phyloP scores from a whole-genome alignment of 2,797 vertebrate genomes.

The Coranthus polyacanthus region DNA sequence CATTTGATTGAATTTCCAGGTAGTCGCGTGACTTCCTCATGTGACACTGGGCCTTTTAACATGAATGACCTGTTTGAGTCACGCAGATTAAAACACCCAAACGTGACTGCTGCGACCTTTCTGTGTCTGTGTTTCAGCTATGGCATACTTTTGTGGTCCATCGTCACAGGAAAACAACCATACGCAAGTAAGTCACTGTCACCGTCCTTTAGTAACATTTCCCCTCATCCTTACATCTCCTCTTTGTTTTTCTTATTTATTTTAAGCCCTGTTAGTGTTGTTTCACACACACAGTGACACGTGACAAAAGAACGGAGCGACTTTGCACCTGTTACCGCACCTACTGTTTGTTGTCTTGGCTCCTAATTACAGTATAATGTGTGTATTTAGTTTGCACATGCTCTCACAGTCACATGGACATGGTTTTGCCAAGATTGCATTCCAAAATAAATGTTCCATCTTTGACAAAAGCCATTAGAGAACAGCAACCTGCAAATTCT shows the following conservation, averaged over 20 bases:
- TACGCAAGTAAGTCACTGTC: slow-evolving; percentile 79
- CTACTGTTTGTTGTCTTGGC: neutral
- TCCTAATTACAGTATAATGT: neutral
- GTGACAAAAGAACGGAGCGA: too few relatives aligned
- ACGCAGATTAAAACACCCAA: neutral
- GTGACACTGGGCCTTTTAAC: neutral
- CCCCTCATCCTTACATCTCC: neutral
- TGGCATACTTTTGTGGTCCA: slow-evolving; percentile 83
- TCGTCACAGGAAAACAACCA: slow-evolving; percentile 77
- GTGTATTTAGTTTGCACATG: too few relatives aligned
- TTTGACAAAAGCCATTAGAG: too few relatives aligned
- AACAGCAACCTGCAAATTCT: too few relatives aligned
- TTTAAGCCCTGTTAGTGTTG: neutral
- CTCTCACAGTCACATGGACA: too few relatives aligned
- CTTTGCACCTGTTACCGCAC: neutral
- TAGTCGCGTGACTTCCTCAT: slow-evolving; percentile 13
- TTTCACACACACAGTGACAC: neutral
- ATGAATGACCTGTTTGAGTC: neutral
- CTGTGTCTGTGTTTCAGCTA: slow-evolving; percentile 70
- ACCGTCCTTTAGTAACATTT: neutral
- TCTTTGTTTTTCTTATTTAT: neutral
- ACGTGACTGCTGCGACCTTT: neutral
- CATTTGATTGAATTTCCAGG: neutral
- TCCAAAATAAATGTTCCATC: too few relatives aligned
- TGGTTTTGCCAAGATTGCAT: too few relatives aligned